phyloP scores from a whole-genome alignment of 2,113 vertebrate species.

The Chloropsis cyanopogon region DNA sequence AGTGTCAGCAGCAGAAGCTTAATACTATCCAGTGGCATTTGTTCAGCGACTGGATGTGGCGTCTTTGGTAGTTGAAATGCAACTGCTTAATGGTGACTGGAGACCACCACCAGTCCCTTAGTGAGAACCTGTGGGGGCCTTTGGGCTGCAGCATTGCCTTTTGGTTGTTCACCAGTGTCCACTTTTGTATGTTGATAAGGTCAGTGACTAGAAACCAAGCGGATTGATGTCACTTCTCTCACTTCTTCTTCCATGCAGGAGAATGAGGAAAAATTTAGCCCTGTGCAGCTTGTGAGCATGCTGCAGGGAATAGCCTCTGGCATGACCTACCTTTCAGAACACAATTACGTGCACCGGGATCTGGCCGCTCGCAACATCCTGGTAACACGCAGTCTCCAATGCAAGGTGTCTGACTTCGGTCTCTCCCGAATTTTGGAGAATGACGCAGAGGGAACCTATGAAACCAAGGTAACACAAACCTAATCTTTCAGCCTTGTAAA shows the following conservation, averaged over 20 bases:
- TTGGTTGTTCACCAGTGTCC: neutral
- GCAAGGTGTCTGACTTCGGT: slow-evolving; percentile 81
- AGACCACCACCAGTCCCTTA: neutral
- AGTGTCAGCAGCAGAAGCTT: neutral
- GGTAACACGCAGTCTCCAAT: slow-evolving; percentile 72
- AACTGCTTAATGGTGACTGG: neutral
- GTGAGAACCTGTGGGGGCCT: neutral
- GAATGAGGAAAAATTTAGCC: slow-evolving; percentile 73
- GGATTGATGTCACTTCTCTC: neutral
- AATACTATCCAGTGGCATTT: neutral
- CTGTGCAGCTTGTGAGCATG: slow-evolving; percentile 78
- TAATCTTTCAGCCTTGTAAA: neutral
- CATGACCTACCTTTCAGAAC: slow-evolving; percentile 80
- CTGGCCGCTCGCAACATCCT: slow-evolving; percentile 80
- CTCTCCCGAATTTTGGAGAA: slow-evolving; percentile 74
- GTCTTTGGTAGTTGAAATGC: neutral
- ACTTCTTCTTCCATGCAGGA: slow-evolving; percentile 50
- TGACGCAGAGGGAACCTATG: slow-evolving; percentile 74
- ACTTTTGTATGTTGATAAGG: neutral
- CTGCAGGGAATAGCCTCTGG: slow-evolving; percentile 79
- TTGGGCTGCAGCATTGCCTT: neutral
- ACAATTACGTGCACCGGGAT: slow-evolving; percentile 76
- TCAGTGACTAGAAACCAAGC: neutral
- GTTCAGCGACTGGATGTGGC: neutral
- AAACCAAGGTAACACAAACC: slow-evolving; percentile 72